These are phyloP conservation scores for Tinamus major DNA, from an alignment of 2,797 vertebrate genomes.

Conservation along the genomic window DNA sequence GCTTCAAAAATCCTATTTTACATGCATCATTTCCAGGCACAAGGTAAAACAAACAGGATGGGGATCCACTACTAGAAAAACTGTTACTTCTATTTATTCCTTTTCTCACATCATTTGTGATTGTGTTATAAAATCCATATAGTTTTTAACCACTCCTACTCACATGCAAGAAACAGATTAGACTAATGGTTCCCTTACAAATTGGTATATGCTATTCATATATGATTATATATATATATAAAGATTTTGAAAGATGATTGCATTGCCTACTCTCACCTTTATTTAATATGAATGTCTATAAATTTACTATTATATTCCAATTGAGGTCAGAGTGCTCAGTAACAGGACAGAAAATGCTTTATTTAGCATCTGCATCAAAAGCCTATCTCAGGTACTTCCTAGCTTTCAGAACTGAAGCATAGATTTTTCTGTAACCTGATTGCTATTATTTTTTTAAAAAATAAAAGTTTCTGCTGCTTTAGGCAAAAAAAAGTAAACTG, in stretches of 20 bases:
- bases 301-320: not conserved
- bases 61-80: not conserved
- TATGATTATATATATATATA: not conserved
- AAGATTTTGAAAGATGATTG: not conserved
- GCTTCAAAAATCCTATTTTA: constrained; percentile 25
- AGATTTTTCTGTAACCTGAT: not conserved
- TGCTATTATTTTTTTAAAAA: not conserved
- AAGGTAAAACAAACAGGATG: constrained; percentile 40
- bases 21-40: not conserved
- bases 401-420: not conserved
- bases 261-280: not conserved
- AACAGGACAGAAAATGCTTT: not conserved
- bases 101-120: not conserved
- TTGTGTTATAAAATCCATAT: not conserved
- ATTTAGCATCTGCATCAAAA: not conserved
- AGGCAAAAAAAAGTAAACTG: not conserved
- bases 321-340: not conserved
- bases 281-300: not conserved
- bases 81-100: not conserved
- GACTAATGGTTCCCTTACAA: not conserved
- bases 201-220: not conserved
- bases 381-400: not conserved
- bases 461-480: not conserved
- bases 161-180: not conserved
- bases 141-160: not conserved